These are phyloP conservation scores for Melopsittacus undulatus DNA, from an alignment of 2,797 vertebrate genomes.

Conservation along the genomic window DNA sequence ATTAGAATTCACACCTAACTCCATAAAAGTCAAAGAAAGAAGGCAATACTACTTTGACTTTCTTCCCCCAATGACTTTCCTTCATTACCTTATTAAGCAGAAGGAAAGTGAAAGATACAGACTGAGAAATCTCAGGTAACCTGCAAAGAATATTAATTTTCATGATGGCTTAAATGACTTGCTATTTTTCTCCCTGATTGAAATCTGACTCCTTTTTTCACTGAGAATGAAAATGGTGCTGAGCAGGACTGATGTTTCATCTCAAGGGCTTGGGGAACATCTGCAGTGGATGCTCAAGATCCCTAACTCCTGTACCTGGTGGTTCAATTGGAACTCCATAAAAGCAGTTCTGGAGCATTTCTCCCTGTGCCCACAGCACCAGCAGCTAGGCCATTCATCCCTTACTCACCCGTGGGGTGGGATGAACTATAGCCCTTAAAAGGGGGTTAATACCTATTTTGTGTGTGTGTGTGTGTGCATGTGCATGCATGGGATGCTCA, in stretches of 20 bases:
- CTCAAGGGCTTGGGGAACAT: not conserved
- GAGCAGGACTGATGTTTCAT: not conserved
- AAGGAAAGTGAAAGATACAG: not conserved
- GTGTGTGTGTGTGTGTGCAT: too few species aligned
- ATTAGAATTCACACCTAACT: not conserved
- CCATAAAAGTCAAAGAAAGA: not conserved
- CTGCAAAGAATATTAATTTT: not conserved
- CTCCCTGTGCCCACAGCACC: too few species aligned
- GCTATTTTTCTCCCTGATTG: not conserved
- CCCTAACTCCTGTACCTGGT: not conserved
- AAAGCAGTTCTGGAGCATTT: not conserved
- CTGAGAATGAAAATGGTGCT: not conserved
- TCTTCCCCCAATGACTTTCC: not conserved
- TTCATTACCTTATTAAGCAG: not conserved
- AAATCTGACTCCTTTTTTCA: not conserved
- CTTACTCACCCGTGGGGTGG: not conserved
- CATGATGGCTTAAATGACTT: not conserved
- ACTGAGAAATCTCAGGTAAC: not conserved
- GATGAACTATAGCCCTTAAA: not conserved
- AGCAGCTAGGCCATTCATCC: not conserved
- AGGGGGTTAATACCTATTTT: not conserved
- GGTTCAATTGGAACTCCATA: not conserved
- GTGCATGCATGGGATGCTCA: not conserved
- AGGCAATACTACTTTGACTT: not conserved
- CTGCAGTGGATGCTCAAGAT: rapidly evolving